Evolutionary conservation across 1,140 invertebrate genomes (phyloP).

Genomic region (Trichonephila clavata): DNA sequence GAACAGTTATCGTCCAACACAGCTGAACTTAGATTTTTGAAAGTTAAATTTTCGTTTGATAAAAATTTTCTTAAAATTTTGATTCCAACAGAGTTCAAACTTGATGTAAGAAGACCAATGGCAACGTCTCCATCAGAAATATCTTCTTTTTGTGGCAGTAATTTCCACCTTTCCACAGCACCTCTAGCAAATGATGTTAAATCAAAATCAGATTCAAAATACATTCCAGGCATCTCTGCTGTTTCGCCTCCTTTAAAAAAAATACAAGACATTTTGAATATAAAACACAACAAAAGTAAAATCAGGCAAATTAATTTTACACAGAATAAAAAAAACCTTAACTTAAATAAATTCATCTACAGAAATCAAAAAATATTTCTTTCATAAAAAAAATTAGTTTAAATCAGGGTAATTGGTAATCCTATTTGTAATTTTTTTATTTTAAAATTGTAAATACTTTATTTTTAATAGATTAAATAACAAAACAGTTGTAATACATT

Average conservation of each 20-base stretch:
- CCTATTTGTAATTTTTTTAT: no score
- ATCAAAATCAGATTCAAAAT: constrained; percentile 93
- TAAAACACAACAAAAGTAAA: neutral
- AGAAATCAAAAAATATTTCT: no score
- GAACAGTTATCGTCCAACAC: constrained; percentile 87
- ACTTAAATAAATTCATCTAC: no score
- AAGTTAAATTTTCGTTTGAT: constrained; percentile 85
- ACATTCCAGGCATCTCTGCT: constrained; percentile 98
- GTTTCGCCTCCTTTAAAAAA: constrained; percentile 92
- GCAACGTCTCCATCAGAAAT: constrained; percentile 90
- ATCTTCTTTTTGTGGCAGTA: constrained; percentile 88
- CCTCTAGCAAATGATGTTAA: constrained; percentile 97
- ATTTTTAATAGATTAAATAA: no score
- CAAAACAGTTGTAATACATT: no score
- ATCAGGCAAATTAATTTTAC: no score
- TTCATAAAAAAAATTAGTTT: no score
- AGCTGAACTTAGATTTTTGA: constrained; percentile 84
- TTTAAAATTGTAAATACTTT: no score
- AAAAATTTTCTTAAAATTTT: constrained; percentile 95
- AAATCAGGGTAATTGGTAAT: no score
- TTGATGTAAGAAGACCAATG: constrained; percentile 92
- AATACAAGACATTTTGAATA: constrained; percentile 35
- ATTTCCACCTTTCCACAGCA: constrained; percentile 88
- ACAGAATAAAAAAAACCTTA: no score
- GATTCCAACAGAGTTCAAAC: constrained; percentile 97